These are phyloP conservation scores for Papilio gigon DNA, from an alignment of 2,888 invertebrate genomes.

Conservation along the genomic window DNA sequence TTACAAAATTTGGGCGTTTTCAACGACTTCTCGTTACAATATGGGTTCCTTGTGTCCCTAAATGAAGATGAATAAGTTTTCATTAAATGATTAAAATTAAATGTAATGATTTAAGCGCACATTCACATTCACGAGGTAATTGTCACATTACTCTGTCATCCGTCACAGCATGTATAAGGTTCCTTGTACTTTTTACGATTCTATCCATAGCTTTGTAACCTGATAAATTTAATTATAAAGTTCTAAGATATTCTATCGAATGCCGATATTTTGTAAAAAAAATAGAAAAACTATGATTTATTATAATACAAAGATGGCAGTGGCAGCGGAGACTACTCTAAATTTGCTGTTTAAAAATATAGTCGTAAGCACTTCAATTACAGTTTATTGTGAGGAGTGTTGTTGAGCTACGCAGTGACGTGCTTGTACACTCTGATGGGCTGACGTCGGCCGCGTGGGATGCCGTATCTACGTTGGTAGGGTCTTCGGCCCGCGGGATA, in stretches of 20 bases:
- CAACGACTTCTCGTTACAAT: constrained; percentile 9
- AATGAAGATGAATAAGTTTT: neutral
- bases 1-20: constrained; percentile 38
- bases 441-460: constrained; percentile 59
- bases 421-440: constrained; percentile 35
- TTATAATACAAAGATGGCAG: constrained; percentile 41
- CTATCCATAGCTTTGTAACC: neutral
- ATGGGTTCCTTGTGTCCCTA: neutral
- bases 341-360: constrained; percentile 28
- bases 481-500: constrained; percentile 44
- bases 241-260: constrained; percentile 4
- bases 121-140: constrained; percentile 21
- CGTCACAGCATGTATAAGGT: constrained; percentile 2
- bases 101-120: constrained; percentile 11
- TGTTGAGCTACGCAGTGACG: constrained; percentile 6
- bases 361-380: constrained; percentile 32
- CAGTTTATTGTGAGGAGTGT: constrained; percentile 9
- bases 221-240: neutral
- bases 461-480: constrained; percentile 46
- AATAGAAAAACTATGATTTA: constrained; percentile 22
- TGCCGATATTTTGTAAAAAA: neutral
- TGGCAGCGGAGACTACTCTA: constrained; percentile 19
- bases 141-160: neutral
- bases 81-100: constrained; percentile 8
- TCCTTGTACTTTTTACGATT: neutral